A percentile compares a stretch with the other conserved stretches of the same genome.
Conservation (phyloP, 2,888 invertebrate genomes). For the Leucophora obtusa region DNA sequence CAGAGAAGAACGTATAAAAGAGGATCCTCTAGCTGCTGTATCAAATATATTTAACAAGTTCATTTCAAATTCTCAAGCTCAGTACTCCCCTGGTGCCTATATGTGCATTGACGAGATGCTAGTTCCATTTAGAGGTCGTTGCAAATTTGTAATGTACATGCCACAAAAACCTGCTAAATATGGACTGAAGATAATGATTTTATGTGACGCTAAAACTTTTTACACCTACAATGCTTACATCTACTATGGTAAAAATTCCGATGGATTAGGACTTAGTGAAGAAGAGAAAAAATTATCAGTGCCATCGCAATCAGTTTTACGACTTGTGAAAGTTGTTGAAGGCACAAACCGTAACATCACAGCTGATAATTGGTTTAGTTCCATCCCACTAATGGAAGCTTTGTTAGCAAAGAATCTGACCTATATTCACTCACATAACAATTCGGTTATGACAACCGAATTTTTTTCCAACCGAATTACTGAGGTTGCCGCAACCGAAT, state of each 20-base stretch:
- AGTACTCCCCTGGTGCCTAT: slow-evolving; percentile 52
- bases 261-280: slow-evolving; percentile 57
- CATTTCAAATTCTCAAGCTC: slow-evolving; percentile 57
- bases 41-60: slow-evolving; percentile 45
- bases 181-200: slow-evolving; percentile 59
- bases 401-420: slow-evolving; percentile 50
- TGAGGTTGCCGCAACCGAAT: no score
- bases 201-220: slow-evolving; percentile 20
- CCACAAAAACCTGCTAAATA: slow-evolving; percentile 62
- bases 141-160: slow-evolving; percentile 54
- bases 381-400: slow-evolving; percentile 55
- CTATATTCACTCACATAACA: no score
- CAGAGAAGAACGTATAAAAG: slow-evolving; percentile 39
- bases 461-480: no score
- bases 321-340: slow-evolving; percentile 61
- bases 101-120: slow-evolving; percentile 62
- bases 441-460: no score
- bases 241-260: slow-evolving; percentile 62
- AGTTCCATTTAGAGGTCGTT: slow-evolving; percentile 58
- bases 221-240: slow-evolving; percentile 41
- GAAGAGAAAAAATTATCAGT: slow-evolving; percentile 23
- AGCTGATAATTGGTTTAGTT: slow-evolving; percentile 63
- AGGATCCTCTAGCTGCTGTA: slow-evolving; percentile 48
- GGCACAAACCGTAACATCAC: slow-evolving; percentile 51
- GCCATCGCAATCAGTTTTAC: slow-evolving; percentile 59